Percentiles rank a stretch among this genome's conserved stretches.
Conservation (phyloP, 2,113 vertebrate genomes). For the Pseudopodoces humilis region DNA sequence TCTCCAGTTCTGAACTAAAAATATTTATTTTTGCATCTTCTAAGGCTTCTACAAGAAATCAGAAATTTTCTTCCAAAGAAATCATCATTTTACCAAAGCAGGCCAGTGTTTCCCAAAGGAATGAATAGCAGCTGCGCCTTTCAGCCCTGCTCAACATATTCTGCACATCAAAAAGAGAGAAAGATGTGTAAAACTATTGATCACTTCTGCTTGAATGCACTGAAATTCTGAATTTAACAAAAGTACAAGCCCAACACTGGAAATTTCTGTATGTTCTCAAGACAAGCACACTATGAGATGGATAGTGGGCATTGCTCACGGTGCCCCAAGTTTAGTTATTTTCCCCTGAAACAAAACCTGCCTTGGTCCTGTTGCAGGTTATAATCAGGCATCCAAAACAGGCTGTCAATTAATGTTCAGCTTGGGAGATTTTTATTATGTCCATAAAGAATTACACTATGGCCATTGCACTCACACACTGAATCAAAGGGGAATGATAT, state of each 20-base stretch:
- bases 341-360: background rate
- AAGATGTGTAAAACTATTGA: constrained; percentile 34
- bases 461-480: background rate
- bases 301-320: background rate
- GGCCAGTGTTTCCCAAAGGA: background rate
- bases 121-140: background rate
- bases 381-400: background rate
- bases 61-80: background rate
- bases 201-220: background rate
- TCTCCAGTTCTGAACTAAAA: background rate
- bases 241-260: background rate
- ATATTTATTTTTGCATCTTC: background rate
- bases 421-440: background rate
- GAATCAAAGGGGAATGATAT: background rate
- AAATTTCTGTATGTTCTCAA: background rate
- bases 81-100: background rate
- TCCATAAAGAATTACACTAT: background rate
- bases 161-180: constrained; percentile 7
- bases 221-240: background rate
- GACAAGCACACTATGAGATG: rapidly evolving
- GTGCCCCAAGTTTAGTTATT: background rate
- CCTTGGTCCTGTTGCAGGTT: background rate
- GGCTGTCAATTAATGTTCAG: background rate
- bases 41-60: background rate
- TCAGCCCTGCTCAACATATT: constrained; percentile 21